Evolutionary conservation across 2,113 vertebrate genomes (phyloP).

Genomic region (Tetrao urogallus): DNA sequence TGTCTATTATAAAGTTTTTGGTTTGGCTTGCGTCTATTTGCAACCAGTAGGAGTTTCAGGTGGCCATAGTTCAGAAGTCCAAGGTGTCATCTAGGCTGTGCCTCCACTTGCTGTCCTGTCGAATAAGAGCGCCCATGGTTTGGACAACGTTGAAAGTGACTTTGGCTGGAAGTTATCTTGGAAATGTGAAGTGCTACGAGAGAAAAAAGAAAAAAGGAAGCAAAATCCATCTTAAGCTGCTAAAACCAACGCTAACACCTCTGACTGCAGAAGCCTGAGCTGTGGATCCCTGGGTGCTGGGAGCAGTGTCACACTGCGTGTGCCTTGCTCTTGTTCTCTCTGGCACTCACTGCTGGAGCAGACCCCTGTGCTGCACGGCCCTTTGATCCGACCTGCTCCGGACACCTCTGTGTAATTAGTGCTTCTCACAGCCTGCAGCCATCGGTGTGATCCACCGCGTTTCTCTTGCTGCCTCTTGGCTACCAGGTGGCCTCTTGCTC

Average conservation of each 20-base stretch:
- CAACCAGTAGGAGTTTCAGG: background rate
- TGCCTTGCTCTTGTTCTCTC: background rate
- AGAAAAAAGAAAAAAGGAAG: background rate
- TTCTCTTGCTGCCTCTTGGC: background rate
- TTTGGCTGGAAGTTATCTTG: background rate
- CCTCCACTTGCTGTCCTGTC: background rate
- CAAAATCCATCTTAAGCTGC: background rate
- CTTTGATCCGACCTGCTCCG: background rate
- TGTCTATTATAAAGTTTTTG: background rate
- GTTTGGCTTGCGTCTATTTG: background rate
- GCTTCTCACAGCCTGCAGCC: background rate
- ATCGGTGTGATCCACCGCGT: background rate
- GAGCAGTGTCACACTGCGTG: accelerated
- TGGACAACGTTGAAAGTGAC: background rate
- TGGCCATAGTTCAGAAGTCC: background rate
- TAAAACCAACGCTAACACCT: background rate
- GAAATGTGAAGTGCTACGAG: background rate
- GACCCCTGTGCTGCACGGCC: background rate
- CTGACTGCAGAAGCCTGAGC: background rate
- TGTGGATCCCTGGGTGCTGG: background rate
- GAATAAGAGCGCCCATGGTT: background rate
- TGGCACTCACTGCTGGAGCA: background rate
- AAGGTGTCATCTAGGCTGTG: background rate
- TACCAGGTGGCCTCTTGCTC: background rate
- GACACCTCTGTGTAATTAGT: background rate